These are phyloP conservation scores for Lepus townsendii DNA, from an alignment of 2,797 vertebrate species.

Conservation along the genomic window DNA sequence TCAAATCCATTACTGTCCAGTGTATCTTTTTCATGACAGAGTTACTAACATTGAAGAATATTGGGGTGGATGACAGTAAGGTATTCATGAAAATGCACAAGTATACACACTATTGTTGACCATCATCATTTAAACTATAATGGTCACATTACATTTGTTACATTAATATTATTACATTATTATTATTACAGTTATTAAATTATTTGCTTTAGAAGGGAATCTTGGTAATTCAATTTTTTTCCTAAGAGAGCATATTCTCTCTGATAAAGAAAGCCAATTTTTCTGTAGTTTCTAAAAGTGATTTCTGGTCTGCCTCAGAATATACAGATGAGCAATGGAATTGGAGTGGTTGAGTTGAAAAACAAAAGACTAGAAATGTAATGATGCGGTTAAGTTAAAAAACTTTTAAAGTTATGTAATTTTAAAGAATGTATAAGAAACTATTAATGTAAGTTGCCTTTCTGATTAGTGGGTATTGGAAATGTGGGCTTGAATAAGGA, in stretches of 20 bases:
- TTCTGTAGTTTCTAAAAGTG: background rate
- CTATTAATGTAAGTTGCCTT: slow-evolving; percentile 29
- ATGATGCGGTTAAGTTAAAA: background rate
- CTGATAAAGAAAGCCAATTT: background rate
- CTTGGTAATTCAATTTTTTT: background rate
- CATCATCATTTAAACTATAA: background rate
- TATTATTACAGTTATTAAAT: background rate
- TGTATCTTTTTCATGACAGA: background rate
- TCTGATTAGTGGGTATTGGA: background rate
- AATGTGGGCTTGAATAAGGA: background rate
- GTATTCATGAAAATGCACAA: background rate
- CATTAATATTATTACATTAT: no score
- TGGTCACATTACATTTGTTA: no score
- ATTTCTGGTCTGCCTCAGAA: slow-evolving; percentile 42
- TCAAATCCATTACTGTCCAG: background rate
- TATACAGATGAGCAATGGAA: background rate
- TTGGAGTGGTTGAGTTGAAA: background rate
- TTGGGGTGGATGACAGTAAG: background rate
- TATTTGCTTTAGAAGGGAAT: background rate
- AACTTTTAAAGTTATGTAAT: background rate
- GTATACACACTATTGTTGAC: background rate
- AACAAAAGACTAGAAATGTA: background rate
- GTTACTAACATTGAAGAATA: background rate
- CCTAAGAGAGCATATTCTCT: background rate
- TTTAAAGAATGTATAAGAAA: background rate